These are phyloP conservation scores for Eilema caniola DNA, from an alignment of 2,888 invertebrate species.

Conservation along the genomic window DNA sequence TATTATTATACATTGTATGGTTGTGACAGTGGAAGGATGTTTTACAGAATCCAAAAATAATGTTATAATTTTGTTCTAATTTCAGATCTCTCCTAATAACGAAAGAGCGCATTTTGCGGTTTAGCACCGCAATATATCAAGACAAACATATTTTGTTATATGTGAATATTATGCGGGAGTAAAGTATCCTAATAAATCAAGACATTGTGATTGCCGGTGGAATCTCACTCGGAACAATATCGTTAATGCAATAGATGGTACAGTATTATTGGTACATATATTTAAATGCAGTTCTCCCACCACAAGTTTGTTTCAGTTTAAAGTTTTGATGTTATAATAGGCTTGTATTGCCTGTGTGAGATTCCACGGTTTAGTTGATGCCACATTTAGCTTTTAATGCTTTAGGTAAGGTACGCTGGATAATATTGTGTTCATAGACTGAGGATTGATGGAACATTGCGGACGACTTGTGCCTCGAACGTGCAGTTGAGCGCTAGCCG, in stretches of 20 bases:
- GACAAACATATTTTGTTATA: slow-evolving; percentile 87
- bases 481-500: slow-evolving; percentile 42
- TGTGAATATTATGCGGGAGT: slow-evolving; percentile 82
- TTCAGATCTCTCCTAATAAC: slow-evolving; percentile 85
- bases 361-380: slow-evolving; percentile 81
- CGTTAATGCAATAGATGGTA: slow-evolving; percentile 50
- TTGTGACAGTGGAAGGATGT: not conserved
- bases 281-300: slow-evolving; percentile 30
- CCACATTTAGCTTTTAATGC: slow-evolving; percentile 86
- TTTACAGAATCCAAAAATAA: not conserved
- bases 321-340: slow-evolving; percentile 23
- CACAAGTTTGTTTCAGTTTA: slow-evolving; percentile 37
- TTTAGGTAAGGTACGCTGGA: slow-evolving; percentile 86
- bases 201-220: slow-evolving; percentile 74
- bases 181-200: slow-evolving; percentile 73
- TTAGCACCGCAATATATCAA: slow-evolving; percentile 81
- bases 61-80: slow-evolving; percentile 43
- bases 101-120: slow-evolving; percentile 64
- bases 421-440: slow-evolving; percentile 85
- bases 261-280: slow-evolving; percentile 49
- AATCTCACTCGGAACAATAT: slow-evolving; percentile 71
- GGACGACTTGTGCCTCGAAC: slow-evolving; percentile 42
- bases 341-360: slow-evolving; percentile 67
- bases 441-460: slow-evolving; percentile 61
- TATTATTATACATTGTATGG: too few species aligned